A percentile compares a stretch with the other conserved stretches of the same genome.
Conservation (phyloP, 2,888 invertebrate genomes). For the Acanthococcus lagerstroemiae region DNA sequence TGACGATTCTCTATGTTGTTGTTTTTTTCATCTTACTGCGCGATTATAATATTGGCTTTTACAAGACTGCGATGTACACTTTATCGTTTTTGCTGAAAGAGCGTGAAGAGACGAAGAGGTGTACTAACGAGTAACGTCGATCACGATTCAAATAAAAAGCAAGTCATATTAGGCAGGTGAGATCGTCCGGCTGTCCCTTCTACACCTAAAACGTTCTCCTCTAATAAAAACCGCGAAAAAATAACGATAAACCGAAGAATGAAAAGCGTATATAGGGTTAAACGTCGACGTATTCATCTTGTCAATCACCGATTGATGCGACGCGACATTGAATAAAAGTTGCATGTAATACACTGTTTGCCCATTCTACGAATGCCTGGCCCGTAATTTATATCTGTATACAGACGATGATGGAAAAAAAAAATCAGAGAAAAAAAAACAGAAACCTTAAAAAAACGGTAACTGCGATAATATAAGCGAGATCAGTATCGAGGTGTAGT, state of each 20-base stretch:
- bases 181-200: too few species aligned
- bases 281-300: constrained; percentile 13
- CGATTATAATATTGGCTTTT: too few species aligned
- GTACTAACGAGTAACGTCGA: too few species aligned
- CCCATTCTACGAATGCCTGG: background rate
- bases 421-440: constrained; percentile 2
- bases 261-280: constrained; percentile 10
- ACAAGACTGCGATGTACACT: too few species aligned
- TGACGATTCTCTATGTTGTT: too few species aligned
- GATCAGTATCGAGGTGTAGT: constrained; percentile 12
- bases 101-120: too few species aligned
- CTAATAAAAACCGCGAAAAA: constrained; percentile 5
- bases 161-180: too few species aligned
- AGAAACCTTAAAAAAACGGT: constrained; percentile 1
- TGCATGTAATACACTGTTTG: constrained; percentile 21
- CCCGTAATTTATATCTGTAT: background rate
- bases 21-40: too few species aligned
- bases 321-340: constrained; percentile 16
- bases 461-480: constrained; percentile 7
- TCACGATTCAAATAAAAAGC: too few species aligned
- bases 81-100: too few species aligned
- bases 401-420: background rate
- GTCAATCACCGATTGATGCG: constrained; percentile 25
- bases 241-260: background rate
- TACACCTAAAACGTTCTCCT: too few species aligned